A percentile compares a stretch with the other conserved stretches of the same genome.
These are phyloP conservation scores for Ditylenchus weischeri DNA, from an alignment of 2,888 invertebrate genomes.

Conservation along the genomic window DNA sequence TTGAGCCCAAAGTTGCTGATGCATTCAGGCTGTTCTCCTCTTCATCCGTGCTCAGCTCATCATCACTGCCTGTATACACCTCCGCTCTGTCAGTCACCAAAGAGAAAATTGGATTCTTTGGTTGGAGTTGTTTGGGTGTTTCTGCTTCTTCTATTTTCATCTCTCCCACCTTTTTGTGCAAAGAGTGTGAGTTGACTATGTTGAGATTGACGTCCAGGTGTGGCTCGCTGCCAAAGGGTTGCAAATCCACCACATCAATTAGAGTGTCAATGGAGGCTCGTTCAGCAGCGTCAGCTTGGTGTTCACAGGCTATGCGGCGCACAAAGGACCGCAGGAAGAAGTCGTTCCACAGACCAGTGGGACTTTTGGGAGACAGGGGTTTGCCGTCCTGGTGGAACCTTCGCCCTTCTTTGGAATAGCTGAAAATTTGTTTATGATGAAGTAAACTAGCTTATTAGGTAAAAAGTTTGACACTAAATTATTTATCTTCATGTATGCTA, in stretches of 20 bases:
- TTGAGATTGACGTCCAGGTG: conserved; percentile 4
- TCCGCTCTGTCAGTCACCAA: conserved; percentile 1
- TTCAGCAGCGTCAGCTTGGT: conserved; percentile 24
- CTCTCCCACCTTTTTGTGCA: neutral
- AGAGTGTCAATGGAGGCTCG: conserved; percentile 26
- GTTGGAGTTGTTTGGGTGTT: neutral
- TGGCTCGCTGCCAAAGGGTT: conserved; percentile 14
- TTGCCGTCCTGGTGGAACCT: conserved; percentile 24
- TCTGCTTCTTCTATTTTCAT: neutral
- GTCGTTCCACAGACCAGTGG: conserved; percentile 30
- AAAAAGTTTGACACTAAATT: no score
- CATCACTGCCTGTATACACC: neutral
- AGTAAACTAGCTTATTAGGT: no score
- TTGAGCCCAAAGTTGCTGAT: conserved; percentile 8
- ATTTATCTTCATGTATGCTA: no score
- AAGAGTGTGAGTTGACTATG: neutral
- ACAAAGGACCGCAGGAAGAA: conserved; percentile 33
- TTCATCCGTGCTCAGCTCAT: conserved; percentile 6
- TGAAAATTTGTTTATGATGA: conserved; percentile 12
- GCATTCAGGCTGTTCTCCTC: conserved; percentile 1
- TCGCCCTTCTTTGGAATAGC: conserved; percentile 31
- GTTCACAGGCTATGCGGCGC: conserved; percentile 28
- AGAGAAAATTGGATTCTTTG: neutral
- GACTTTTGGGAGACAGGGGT: conserved; percentile 25
- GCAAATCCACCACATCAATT: conserved; percentile 35